Evolutionary conservation across 1,140 invertebrate genomes (phyloP), one percentile per base, ranked within the genome.

Genomic region (Drosophila murphyi): DNA sequence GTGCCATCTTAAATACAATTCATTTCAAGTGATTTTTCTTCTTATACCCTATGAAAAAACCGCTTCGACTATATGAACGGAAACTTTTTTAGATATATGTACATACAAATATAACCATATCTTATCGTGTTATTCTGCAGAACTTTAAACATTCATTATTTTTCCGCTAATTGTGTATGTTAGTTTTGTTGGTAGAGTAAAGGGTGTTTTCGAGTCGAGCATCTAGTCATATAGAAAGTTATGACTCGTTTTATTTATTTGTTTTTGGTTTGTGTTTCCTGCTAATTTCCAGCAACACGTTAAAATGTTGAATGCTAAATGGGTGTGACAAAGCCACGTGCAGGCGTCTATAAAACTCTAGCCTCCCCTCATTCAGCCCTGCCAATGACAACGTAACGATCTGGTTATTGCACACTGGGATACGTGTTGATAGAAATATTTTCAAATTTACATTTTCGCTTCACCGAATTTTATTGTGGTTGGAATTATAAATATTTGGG

Each of bases 321-420:
- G 82, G 78, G 82, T 86, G 82, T 86, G 81, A 76, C 70, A 57
- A 51, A 56, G 81, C 81, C 81, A 85, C 81, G 81, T 85, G 81
- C 80, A 64, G 51, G 50, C 60, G 64, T 51, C 79, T 47, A 51
- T 63, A 59, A 68, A 54, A n/a, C 34, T 41, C 34, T 60, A 31
- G n/a, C 5, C 5, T 34, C 31, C 60, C 47, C 3, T n/a, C 7
- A 3, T 8, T 5, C 45, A 20, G 20, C 57, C 41, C 37, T 41
- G 10, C 32, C 55, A 35, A 20, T 35, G 41, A 55, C 28, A 59
- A 59, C 48, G 55, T 60, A 67, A 67, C 41, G n/a, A 47, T 34
- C 41, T 57, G 60, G 70, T 55, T 54, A 60, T 60, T 39, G 29
- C 67, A 73, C 71, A 73, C 55, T 73, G 64, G 35, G 32, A 4